These are phyloP conservation scores for Ganaspis brasiliensis DNA, from an alignment of 2,888 invertebrate species.

Conservation along the genomic window DNA sequence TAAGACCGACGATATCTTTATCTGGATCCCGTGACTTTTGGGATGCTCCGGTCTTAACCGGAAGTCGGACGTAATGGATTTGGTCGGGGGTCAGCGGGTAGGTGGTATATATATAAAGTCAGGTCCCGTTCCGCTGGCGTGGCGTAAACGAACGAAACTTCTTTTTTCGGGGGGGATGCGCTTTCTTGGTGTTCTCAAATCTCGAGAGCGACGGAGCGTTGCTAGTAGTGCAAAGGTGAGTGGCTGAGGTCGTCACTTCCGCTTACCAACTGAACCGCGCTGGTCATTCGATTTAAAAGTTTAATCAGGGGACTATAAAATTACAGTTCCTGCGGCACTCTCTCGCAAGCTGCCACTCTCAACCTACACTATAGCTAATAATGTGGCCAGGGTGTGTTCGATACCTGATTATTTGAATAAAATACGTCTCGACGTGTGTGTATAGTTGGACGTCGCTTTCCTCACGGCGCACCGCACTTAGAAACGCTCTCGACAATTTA, in stretches of 20 bases:
- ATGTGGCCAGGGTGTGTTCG: slow-evolving; percentile 38
- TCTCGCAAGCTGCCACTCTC: slow-evolving; percentile 41
- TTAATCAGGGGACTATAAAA: slow-evolving; percentile 80
- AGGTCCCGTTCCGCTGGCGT: slow-evolving; percentile 53
- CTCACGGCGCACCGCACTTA: slow-evolving; percentile 21
- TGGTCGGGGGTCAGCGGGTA: slow-evolving; percentile 60
- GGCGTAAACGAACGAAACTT: slow-evolving; percentile 54
- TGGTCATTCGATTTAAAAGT: slow-evolving; percentile 80
- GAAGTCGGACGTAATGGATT: slow-evolving; percentile 69
- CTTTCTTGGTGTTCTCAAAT: slow-evolving; percentile 60
- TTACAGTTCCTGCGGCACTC: slow-evolving; percentile 67
- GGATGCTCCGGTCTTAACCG: slow-evolving; percentile 45
- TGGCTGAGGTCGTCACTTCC: slow-evolving; percentile 80
- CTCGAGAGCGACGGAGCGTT: slow-evolving; percentile 72
- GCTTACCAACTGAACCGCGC: slow-evolving; percentile 77
- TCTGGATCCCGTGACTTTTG: slow-evolving; percentile 24
- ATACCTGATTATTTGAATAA: slow-evolving; percentile 40
- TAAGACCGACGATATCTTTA: background rate
- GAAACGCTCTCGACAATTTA: slow-evolving; percentile 40
- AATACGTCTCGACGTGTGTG: slow-evolving; percentile 38
- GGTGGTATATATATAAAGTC: slow-evolving; percentile 34
- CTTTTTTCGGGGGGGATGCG: slow-evolving; percentile 50
- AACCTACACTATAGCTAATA: slow-evolving; percentile 39
- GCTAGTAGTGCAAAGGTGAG: slow-evolving; percentile 81
- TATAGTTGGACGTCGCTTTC: slow-evolving; percentile 31